Evolutionary conservation across 2,797 vertebrate genomes (phyloP).

Genomic region (Pogonophryne albipinna): DNA sequence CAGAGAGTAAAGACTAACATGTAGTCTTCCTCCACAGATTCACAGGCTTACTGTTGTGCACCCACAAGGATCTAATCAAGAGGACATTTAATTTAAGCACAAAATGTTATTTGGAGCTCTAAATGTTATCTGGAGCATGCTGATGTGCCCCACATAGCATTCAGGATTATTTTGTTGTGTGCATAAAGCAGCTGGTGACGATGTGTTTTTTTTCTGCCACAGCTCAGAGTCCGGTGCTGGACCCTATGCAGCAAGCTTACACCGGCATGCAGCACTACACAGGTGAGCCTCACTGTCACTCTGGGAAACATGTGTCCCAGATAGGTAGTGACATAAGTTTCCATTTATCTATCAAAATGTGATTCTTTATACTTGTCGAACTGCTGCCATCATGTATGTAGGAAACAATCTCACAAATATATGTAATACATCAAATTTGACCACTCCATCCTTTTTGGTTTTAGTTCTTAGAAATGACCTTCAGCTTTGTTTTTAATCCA

Average conservation of each 20-base stretch:
- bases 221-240: constrained; percentile 95
- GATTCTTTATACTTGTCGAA: not conserved
- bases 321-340: not conserved
- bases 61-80: constrained; percentile 30
- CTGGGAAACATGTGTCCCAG: not conserved
- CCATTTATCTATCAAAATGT: constrained; percentile 9
- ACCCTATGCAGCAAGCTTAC: constrained; percentile 95
- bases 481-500: not conserved
- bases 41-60: constrained; percentile 18
- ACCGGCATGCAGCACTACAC: constrained; percentile 97
- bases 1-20: not conserved
- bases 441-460: not conserved
- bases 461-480: not conserved
- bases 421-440: not conserved
- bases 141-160: constrained; percentile 54
- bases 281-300: constrained; percentile 79
- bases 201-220: constrained; percentile 60
- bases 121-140: constrained; percentile 54
- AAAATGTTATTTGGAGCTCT: constrained; percentile 30
- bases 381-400: too few relatives aligned
- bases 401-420: too few relatives aligned
- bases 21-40: constrained; percentile 12
- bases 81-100: constrained; percentile 46
- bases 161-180: constrained; percentile 19
- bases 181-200: constrained; percentile 42